Evolutionary conservation across 2,888 invertebrate species (phyloP).

Genomic region (Scrobipalpa costella): DNA sequence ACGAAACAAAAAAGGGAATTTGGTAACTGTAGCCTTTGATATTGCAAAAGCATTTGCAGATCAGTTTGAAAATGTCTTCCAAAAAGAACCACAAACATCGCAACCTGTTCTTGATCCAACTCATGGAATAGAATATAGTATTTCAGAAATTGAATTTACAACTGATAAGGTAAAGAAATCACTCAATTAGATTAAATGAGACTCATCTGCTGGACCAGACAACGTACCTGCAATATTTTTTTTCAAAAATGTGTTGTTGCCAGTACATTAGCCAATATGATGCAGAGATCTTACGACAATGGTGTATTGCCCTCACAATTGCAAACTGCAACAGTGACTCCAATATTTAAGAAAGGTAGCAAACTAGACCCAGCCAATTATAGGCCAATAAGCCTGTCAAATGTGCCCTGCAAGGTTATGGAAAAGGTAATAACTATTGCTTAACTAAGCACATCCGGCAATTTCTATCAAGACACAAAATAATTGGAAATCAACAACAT

Average conservation of each 20-base stretch:
- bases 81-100: not conserved
- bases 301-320: not conserved
- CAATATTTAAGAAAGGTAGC: constrained; percentile 12
- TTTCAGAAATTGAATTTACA: not conserved
- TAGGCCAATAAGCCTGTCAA: not conserved
- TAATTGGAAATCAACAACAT: constrained; percentile 4
- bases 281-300: constrained; percentile 1
- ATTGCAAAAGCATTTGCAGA: constrained; percentile 3
- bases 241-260: not conserved
- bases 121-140: not conserved
- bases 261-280: not conserved
- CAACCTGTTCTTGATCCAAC: not conserved
- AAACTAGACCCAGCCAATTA: not conserved
- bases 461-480: constrained; percentile 5
- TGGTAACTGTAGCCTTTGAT: not conserved
- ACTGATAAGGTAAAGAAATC: not conserved
- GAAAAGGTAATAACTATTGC: no score
- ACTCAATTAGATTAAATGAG: not conserved
- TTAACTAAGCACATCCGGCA: not conserved
- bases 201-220: constrained; percentile 4
- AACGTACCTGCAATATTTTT: not conserved
- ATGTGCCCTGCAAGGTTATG: not conserved
- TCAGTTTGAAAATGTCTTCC: not conserved
- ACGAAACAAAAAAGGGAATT: not conserved
- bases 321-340: constrained; percentile 3